Conservation (phyloP, 2,113 vertebrate genomes). For the Panurus biarmicus region DNA sequence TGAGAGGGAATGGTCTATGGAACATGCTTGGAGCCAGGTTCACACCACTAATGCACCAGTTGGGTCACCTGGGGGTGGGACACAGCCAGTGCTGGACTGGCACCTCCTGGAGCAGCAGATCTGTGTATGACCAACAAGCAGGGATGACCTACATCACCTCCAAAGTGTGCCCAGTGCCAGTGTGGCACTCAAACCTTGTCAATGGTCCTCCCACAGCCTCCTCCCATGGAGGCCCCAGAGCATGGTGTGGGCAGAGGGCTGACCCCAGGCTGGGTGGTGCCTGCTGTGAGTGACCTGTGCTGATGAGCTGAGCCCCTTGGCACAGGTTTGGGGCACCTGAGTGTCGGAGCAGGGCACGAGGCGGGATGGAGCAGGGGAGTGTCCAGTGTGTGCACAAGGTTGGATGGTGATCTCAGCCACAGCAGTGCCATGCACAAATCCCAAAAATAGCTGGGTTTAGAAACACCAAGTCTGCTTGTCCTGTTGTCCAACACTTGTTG, state of each 20-base stretch:
- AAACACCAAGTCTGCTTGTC: not conserved
- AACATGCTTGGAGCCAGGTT: rapidly evolving
- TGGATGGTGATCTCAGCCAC: not conserved
- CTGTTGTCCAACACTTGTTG: not conserved
- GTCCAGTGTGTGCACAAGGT: not conserved
- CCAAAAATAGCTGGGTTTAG: not conserved
- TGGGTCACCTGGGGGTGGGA: not conserved
- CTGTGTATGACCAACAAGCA: not conserved
- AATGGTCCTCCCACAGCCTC: not conserved
- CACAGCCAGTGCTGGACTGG: not conserved
- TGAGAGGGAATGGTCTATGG: not conserved
- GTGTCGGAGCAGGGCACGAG: rapidly evolving
- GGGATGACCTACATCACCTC: not conserved
- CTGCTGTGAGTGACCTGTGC: not conserved
- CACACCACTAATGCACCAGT: not conserved
- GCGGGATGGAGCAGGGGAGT: not conserved
- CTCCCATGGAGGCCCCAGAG: not conserved
- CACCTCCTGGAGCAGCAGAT: not conserved
- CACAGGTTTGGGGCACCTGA: not conserved
- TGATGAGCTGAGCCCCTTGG: not conserved
- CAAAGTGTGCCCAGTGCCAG: not conserved
- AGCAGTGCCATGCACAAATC: not conserved
- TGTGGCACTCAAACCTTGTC: not conserved
- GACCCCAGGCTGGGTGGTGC: not conserved
- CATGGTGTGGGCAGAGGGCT: not conserved